Base-by-base conservation (phyloP, 2,797 vertebrate species). In the Rhadinocentrus ornatus region DNA sequence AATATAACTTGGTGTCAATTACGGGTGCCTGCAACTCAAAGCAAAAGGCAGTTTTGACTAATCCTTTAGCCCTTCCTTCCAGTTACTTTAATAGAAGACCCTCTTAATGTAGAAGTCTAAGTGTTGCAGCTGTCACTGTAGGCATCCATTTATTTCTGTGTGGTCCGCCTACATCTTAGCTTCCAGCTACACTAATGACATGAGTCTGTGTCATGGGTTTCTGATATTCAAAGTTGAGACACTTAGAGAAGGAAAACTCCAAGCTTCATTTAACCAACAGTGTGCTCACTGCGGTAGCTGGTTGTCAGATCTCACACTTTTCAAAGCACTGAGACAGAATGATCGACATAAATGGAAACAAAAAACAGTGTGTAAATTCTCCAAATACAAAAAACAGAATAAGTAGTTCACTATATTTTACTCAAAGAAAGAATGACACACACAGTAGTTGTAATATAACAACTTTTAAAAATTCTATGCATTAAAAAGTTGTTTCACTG, bases 141-240 rank as follows among this genome's bases (percentile, higher is more conserved):
- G 83, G 80, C 77, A 84, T 73, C 75, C 54, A 34, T 80, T 72
- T 83, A 78, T 83, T 83, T 78, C 73, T 24, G n/a, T 6, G 27
- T 56, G 55, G 68, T 67, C 65, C 60, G 20, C 79, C 78, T 82
- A 60, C 56, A 6, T 44, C 63, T 46, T 63, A 2, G 84, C 70
- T 69, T 75, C 64, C 68, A 66, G 75, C 73, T 37, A 13, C 72
- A 73, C 81, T 87, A 79, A 85, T 83, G 85, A 84, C 71, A 76
- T 9, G 48, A 71, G 60, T 74, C 6, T 15, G 56, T 84, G 66
- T 78, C 81, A 66, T 18, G 27, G 63, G 46, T 34, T 71, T 86
- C 74, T 83, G 77, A 85, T 80, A 61, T 44, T 46, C 16, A 3
- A 32, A 56, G 65, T 75, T 59, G 62, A 76, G 72, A 59, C 68